Conservation (phyloP, 2,113 vertebrate species). For the Phyllostomus discolor region DNA sequence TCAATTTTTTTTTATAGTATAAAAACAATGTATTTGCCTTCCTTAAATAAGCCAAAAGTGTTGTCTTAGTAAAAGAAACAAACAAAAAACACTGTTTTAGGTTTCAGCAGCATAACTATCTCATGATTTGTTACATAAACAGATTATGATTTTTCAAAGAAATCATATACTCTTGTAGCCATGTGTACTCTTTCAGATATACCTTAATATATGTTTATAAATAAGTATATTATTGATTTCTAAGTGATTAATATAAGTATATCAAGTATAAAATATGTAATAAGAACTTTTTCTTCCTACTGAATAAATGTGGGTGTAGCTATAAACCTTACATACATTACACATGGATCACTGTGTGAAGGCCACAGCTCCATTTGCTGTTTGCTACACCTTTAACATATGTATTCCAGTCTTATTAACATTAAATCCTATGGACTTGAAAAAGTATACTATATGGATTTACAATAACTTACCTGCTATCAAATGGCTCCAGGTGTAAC, state of each 20-base stretch:
- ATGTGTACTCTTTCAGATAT: background rate
- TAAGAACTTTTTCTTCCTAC: background rate
- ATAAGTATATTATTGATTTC: background rate
- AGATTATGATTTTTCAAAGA: background rate
- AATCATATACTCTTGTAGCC: background rate
- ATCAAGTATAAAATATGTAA: slow-evolving; percentile 1
- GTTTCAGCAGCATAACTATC: background rate
- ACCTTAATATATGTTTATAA: background rate
- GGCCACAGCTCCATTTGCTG: background rate
- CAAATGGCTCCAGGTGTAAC: background rate
- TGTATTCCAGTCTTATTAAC: background rate
- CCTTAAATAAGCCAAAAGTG: slow-evolving; percentile 60
- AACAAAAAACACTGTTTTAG: background rate
- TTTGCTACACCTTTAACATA: background rate
- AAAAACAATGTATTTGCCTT: slow-evolving; percentile 64
- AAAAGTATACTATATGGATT: background rate
- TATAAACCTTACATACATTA: background rate
- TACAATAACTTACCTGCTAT: background rate
- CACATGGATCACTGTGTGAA: background rate
- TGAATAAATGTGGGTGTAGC: background rate
- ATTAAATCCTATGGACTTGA: background rate
- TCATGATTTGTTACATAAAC: background rate
- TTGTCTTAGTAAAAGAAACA: slow-evolving; percentile 51
- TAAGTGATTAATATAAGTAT: background rate
- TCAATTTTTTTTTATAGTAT: slow-evolving; percentile 53